phyloP scores from a whole-genome alignment of 2,888 invertebrate species.

The Dysmachus trigonus region DNA sequence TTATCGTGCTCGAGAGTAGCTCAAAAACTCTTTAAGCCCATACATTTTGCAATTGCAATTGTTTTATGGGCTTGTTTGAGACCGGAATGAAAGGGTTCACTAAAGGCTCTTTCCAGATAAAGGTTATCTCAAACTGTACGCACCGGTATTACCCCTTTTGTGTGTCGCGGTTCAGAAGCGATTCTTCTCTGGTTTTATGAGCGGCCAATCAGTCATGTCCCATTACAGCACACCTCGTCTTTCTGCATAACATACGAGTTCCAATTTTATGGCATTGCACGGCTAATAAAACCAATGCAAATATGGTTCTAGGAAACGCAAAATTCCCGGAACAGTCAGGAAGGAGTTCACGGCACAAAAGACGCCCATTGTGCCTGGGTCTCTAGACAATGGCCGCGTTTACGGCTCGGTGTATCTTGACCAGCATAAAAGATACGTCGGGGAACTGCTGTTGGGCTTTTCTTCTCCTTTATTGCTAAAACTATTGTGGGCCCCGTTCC shows the following conservation, averaged over 20 bases:
- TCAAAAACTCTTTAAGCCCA: background rate
- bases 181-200: background rate
- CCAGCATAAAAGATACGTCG: constrained; percentile 12
- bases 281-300: background rate
- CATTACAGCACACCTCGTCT: background rate
- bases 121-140: background rate
- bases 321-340: background rate
- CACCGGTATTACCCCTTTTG: background rate
- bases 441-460: background rate
- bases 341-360: background rate
- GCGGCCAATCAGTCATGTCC: background rate
- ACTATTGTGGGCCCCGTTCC: constrained; percentile 6
- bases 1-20: background rate
- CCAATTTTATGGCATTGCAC: constrained; percentile 10
- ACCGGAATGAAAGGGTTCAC: background rate
- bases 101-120: background rate
- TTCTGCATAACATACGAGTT: background rate
- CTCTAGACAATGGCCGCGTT: background rate
- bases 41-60: background rate
- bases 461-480: constrained; percentile 3
- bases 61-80: background rate
- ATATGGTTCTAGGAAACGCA: background rate
- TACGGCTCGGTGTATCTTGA: constrained; percentile 5
- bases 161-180: background rate
- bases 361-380: background rate